These are phyloP conservation scores for Manis crassicaudata DNA, from an alignment of 2,797 vertebrate genomes.

Conservation along the genomic window DNA sequence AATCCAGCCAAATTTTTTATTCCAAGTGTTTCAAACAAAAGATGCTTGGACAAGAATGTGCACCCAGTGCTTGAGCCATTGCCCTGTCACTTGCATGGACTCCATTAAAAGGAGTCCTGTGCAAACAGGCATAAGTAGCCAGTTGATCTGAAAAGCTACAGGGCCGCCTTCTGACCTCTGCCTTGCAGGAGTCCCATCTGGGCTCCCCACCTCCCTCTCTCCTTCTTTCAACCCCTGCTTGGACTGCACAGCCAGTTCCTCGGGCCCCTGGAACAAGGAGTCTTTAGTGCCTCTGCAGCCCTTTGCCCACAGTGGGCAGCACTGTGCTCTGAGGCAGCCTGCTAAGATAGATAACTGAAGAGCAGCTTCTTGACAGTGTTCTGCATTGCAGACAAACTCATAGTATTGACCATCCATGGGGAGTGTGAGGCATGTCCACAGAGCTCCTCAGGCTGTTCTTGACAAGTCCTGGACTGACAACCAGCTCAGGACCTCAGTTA, in stretches of 20 bases:
- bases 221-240: background rate
- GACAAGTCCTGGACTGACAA: background rate
- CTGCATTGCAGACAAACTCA: background rate
- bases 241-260: background rate
- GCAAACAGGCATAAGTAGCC: background rate
- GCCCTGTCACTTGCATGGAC: background rate
- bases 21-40: constrained; percentile 1
- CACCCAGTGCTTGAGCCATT: background rate
- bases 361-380: background rate
- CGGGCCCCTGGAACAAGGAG: background rate
- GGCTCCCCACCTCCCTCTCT: background rate
- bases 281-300: background rate
- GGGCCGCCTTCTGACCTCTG: background rate
- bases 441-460: background rate
- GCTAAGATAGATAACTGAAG: background rate
- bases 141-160: background rate
- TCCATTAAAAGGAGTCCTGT: background rate
- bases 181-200: background rate
- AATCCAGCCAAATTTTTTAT: constrained; percentile 39
- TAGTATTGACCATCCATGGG: background rate
- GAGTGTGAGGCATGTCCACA: background rate
- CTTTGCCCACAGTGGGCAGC: background rate
- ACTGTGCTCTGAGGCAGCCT: background rate
- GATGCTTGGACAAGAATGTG: background rate
- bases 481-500: background rate